These are phyloP conservation scores for Lutjanus erythropterus DNA, from an alignment of 2,113 vertebrate species.

Conservation along the genomic window DNA sequence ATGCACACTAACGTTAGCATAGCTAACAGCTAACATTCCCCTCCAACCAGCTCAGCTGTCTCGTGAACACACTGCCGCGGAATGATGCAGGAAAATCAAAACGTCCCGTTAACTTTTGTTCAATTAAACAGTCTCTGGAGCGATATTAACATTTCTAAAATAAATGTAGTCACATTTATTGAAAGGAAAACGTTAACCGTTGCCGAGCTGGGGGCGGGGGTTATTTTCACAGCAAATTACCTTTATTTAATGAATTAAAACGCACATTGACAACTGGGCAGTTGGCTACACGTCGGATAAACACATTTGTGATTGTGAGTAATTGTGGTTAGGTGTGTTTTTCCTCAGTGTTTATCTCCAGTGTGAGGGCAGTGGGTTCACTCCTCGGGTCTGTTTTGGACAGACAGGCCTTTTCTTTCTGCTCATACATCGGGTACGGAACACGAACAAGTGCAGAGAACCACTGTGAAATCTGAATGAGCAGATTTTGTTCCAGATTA, in stretches of 20 bases:
- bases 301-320: not conserved
- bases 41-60: slow-evolving; percentile 5
- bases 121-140: not conserved
- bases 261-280: not conserved
- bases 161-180: not conserved
- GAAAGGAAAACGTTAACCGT: not conserved
- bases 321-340: not conserved
- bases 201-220: not conserved
- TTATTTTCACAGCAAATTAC: not conserved
- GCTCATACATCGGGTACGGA: not conserved
- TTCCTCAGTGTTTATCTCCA: not conserved
- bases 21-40: slow-evolving; percentile 48
- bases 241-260: not conserved
- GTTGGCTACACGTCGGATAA: not conserved
- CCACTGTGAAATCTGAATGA: not conserved
- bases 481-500: not conserved
- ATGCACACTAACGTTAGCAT: slow-evolving; percentile 33
- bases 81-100: not conserved
- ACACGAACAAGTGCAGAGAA: not conserved
- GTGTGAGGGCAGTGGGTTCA: not conserved
- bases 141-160: not conserved
- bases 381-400: not conserved
- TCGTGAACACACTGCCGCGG: not conserved
- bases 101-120: no score
- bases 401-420: not conserved